Evolutionary conservation across 2,888 invertebrate genomes (phyloP).

Genomic region (Hemicrepidius hirtus): DNA sequence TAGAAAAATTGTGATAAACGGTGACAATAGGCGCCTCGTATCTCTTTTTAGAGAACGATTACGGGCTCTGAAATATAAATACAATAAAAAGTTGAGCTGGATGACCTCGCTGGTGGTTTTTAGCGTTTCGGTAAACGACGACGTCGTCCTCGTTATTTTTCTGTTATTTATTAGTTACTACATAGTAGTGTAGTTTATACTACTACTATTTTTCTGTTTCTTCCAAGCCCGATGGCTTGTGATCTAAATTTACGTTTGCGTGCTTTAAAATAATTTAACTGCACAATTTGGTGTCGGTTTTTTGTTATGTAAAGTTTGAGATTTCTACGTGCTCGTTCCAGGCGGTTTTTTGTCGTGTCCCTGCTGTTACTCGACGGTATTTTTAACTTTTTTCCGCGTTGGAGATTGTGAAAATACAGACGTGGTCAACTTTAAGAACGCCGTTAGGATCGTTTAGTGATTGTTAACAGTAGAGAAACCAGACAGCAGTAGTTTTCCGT

Average conservation of each 20-base stretch:
- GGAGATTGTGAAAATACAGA: constrained; percentile 10
- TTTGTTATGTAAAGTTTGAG: constrained; percentile 23
- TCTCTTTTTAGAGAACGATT: constrained; percentile 24
- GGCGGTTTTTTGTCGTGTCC: constrained; percentile 25
- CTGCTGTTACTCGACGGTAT: constrained; percentile 10
- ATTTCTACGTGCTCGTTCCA: constrained; percentile 24
- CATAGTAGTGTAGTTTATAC: too few relatives aligned
- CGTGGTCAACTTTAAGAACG: background rate
- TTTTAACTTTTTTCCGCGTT: constrained; percentile 19
- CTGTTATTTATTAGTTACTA: constrained; percentile 25
- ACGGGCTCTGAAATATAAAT: constrained; percentile 20
- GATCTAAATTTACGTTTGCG: constrained; percentile 32
- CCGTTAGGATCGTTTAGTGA: background rate
- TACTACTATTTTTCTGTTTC: background rate
- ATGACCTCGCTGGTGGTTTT: constrained; percentile 20
- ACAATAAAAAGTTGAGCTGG: constrained; percentile 15
- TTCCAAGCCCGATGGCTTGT: background rate
- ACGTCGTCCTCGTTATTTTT: constrained; percentile 32
- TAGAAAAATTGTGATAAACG: constrained; percentile 36
- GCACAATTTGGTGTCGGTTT: constrained; percentile 29
- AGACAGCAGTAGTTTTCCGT: too few relatives aligned
- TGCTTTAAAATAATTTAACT: constrained; percentile 36
- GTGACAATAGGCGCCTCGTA: constrained; percentile 33
- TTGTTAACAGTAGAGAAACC: background rate
- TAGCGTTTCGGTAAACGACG: constrained; percentile 19